Percentiles rank a stretch among this genome's conserved stretches.
Conservation (phyloP, 1,140 invertebrate species). For the Thaumetopoea pityocampa region DNA sequence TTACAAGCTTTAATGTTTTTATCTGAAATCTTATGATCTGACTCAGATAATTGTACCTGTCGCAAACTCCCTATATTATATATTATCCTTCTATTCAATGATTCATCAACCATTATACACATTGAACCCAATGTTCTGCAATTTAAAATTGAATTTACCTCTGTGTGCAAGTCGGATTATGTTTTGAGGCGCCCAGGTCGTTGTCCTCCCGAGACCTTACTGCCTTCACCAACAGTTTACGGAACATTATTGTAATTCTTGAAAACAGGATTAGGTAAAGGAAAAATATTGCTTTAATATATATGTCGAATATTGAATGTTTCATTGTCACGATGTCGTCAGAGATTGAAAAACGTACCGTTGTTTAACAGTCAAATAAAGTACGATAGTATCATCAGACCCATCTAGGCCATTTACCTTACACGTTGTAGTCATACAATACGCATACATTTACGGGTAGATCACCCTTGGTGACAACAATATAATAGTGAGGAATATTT, state of each 20-base stretch:
- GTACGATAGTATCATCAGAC: constrained; percentile 1
- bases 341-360: constrained; percentile 14
- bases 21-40: background rate
- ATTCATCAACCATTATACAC: constrained; percentile 50
- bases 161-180: constrained; percentile 50
- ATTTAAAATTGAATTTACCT: constrained; percentile 50
- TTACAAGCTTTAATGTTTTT: background rate
- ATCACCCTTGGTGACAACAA: background rate
- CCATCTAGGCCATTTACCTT: constrained; percentile 10
- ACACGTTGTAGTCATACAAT: constrained; percentile 2
- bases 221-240: constrained; percentile 57
- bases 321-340: constrained; percentile 7
- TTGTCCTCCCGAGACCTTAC: constrained; percentile 60
- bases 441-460: background rate
- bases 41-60: background rate
- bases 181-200: constrained; percentile 62
- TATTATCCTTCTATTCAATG: constrained; percentile 48
- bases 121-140: constrained; percentile 51
- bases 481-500: background rate
- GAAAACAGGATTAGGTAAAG: constrained; percentile 46
- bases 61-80: constrained; percentile 15
- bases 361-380: constrained; percentile 9
- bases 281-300: constrained; percentile 8
- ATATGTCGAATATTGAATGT: background rate
- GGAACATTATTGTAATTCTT: constrained; percentile 58